phyloP scores from a whole-genome alignment of 2,888 invertebrate species.

The Tyria jacobaeae region DNA sequence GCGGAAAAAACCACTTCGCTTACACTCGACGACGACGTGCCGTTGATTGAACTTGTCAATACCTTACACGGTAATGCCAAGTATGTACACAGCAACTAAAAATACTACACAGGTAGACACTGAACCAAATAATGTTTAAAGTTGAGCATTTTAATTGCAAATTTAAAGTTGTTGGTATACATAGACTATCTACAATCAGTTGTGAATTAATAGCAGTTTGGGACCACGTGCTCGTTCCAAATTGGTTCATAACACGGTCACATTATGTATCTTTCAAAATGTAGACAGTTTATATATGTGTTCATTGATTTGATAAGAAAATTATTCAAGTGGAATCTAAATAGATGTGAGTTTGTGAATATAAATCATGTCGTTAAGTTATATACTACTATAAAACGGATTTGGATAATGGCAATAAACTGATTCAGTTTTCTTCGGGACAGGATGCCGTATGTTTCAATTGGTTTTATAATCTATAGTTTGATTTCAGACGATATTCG shows the following conservation, averaged over 20 bases:
- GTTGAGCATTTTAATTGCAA: slow-evolving; percentile 21
- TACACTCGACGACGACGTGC: slow-evolving; percentile 50
- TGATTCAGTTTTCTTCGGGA: too few relatives aligned
- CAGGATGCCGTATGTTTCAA: too few relatives aligned
- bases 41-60: slow-evolving; percentile 68
- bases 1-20: slow-evolving; percentile 56
- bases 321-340: slow-evolving; percentile 13
- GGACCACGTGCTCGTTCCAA: slow-evolving; percentile 49
- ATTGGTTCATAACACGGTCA: slow-evolving; percentile 38
- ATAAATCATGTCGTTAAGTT: background rate
- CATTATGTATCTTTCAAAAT: slow-evolving; percentile 31
- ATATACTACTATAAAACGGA: background rate
- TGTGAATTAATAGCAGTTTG: slow-evolving; percentile 55
- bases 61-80: slow-evolving; percentile 50
- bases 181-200: slow-evolving; percentile 67
- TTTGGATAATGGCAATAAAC: background rate
- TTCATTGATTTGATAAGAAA: slow-evolving; percentile 17
- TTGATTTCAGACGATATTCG: too few relatives aligned
- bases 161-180: slow-evolving; percentile 46
- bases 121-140: slow-evolving; percentile 16
- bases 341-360: slow-evolving; percentile 10
- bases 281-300: slow-evolving; percentile 23
- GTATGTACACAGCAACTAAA: slow-evolving; percentile 36
- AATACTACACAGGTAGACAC: slow-evolving; percentile 13
- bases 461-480: too few relatives aligned